Evolutionary conservation across 2,797 vertebrate species (phyloP).

Genomic region (Mycteria americana): DNA sequence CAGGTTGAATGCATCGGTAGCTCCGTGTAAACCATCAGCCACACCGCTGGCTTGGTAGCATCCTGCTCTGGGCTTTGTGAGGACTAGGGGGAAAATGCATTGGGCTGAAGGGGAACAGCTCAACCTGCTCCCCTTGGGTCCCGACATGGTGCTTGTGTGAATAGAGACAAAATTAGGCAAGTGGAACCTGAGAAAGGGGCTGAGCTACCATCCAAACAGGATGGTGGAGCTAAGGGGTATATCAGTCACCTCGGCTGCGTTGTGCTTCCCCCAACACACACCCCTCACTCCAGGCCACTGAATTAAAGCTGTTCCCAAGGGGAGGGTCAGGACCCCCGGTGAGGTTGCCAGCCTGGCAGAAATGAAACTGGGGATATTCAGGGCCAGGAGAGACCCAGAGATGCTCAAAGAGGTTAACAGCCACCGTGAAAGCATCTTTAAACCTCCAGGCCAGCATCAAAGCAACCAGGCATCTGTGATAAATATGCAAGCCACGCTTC

Average conservation of each 20-base stretch:
- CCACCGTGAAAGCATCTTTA: not conserved
- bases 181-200: not conserved
- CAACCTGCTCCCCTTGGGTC: not conserved
- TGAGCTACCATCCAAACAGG: not conserved
- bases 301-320: not conserved
- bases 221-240: not conserved
- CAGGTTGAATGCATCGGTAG: not conserved
- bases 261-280: not conserved
- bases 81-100: not conserved
- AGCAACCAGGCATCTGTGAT: not conserved
- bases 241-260: not conserved
- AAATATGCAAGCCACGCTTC: slow-evolving; percentile 39
- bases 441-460: not conserved
- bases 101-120: not conserved
- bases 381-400: not conserved
- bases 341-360: not conserved
- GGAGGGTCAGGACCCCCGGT: not conserved
- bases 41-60: not conserved
- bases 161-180: not conserved
- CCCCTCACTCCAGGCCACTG: not conserved
- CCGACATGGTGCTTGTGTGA: not conserved
- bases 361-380: not conserved
- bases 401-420: not conserved
- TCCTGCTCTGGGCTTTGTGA: not conserved
- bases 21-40: not conserved